Conservation (phyloP, 1,140 invertebrate genomes). For the Pseudomyrmex cubaensis region DNA sequence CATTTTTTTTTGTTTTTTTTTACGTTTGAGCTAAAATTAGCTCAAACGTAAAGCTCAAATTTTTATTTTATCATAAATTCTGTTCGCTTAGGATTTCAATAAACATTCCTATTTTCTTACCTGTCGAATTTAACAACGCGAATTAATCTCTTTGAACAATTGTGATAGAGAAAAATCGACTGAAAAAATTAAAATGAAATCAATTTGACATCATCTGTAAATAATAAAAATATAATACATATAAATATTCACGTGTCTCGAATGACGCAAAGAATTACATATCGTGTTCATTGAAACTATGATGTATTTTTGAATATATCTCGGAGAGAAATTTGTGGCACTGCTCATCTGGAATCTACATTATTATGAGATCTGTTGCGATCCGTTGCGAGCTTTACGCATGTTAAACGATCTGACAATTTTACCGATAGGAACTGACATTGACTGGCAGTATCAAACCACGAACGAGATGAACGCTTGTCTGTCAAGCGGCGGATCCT, state of each 20-base stretch:
- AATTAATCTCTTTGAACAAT: too few relatives aligned
- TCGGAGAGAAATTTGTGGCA: not conserved
- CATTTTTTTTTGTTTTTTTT: too few relatives aligned
- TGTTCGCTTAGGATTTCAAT: too few relatives aligned
- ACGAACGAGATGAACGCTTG: slow-evolving; percentile 94
- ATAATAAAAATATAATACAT: not conserved
- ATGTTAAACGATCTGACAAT: slow-evolving; percentile 58
- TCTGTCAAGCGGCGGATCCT: slow-evolving; percentile 89
- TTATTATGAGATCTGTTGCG: slow-evolving; percentile 41
- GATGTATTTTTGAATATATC: not conserved
- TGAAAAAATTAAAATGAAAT: not conserved
- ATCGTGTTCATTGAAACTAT: slow-evolving; percentile 16
- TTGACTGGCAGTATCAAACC: slow-evolving; percentile 95
- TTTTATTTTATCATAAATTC: too few relatives aligned
- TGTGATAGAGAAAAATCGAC: not conserved
- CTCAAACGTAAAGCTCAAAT: too few relatives aligned
- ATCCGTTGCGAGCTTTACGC: slow-evolving; percentile 34
- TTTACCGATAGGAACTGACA: slow-evolving; percentile 86
- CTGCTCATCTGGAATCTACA: slow-evolving; percentile 40
- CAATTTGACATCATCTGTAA: not conserved
- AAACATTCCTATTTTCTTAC: too few relatives aligned
- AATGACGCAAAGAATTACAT: not conserved
- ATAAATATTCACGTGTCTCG: not conserved
- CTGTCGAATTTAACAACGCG: too few relatives aligned
- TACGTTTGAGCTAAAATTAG: too few relatives aligned